Evolutionary conservation across 2,113 vertebrate genomes (phyloP).

Genomic region (Eidolon helvum): DNA sequence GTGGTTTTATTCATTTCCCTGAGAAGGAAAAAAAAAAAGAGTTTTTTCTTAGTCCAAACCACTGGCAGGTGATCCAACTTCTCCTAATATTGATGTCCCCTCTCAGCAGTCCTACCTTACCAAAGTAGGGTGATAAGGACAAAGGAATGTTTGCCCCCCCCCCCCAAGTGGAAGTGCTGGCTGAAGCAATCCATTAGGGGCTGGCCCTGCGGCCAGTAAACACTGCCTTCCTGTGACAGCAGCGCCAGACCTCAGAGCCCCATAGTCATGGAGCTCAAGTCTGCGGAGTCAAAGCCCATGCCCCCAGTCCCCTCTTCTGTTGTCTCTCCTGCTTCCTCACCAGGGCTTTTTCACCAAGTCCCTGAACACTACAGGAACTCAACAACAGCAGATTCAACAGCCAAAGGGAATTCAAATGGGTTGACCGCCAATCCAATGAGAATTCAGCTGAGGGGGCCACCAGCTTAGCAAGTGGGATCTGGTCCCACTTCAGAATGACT

Average conservation of each 20-base stretch:
- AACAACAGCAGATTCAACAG: not conserved
- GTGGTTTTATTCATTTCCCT: constrained; percentile 26
- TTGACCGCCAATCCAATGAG: not conserved
- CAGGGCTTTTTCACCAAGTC: not conserved
- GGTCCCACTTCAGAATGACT: not conserved
- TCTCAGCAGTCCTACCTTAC: not conserved
- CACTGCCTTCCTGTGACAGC: not conserved
- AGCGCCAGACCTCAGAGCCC: not conserved
- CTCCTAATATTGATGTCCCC: not conserved
- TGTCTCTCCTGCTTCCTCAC: not conserved
- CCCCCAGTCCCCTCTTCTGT: not conserved
- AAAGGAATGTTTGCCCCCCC: not conserved
- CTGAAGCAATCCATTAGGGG: not conserved
- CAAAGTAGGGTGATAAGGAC: not conserved
- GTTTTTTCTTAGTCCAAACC: constrained; percentile 22
- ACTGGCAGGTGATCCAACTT: not conserved
- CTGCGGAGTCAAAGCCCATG: not conserved
- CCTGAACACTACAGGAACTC: not conserved
- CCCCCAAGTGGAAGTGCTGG: not conserved
- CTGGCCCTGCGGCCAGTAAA: not conserved
- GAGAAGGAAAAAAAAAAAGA: not conserved
- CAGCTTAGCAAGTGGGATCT: not conserved
- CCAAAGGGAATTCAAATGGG: not conserved
- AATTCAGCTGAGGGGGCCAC: not conserved
- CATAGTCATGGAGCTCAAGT: not conserved